phyloP scores from a whole-genome alignment of 2,113 vertebrate species.

The Poecilia latipinna region DNA sequence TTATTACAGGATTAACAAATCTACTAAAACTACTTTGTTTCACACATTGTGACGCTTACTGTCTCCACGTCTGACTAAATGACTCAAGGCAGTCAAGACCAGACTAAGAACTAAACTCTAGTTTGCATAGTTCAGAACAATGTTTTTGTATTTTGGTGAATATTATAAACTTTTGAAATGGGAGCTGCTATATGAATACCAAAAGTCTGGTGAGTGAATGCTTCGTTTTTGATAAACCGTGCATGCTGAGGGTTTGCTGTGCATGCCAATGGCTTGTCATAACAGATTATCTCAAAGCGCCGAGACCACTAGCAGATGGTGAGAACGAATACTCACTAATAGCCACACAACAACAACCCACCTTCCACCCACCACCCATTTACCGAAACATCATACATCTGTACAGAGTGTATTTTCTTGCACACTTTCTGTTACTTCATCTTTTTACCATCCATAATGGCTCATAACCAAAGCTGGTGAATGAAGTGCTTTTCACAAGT shows the following conservation, averaged over 20 bases:
- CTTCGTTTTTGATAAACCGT: conserved; percentile 19
- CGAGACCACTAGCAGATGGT: conserved; percentile 37
- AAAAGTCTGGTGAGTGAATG: conserved; percentile 35
- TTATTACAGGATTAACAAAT: neutral
- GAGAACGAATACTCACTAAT: neutral
- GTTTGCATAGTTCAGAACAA: neutral
- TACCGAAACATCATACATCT: neutral
- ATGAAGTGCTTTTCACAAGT: neutral
- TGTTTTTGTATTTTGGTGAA: neutral
- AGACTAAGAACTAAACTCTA: neutral
- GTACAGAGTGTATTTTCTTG: neutral
- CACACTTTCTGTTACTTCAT: neutral
- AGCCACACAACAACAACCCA: neutral
- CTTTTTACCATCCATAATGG: too few relatives aligned
- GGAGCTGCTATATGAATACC: conserved; percentile 26
- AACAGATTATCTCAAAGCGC: conserved; percentile 43
- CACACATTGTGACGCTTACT: neutral
- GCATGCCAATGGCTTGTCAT: conserved; percentile 42
- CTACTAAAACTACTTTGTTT: neutral
- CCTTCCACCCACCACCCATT: neutral
- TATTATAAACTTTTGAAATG: conserved; percentile 7
- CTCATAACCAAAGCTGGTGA: neutral
- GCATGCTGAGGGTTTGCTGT: conserved; percentile 20
- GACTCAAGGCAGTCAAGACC: neutral
- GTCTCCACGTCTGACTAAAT: neutral